Percentiles rank a stretch among this genome's conserved stretches.
phyloP scores from a whole-genome alignment of 2,113 vertebrate species.

The Stercorarius parasiticus region DNA sequence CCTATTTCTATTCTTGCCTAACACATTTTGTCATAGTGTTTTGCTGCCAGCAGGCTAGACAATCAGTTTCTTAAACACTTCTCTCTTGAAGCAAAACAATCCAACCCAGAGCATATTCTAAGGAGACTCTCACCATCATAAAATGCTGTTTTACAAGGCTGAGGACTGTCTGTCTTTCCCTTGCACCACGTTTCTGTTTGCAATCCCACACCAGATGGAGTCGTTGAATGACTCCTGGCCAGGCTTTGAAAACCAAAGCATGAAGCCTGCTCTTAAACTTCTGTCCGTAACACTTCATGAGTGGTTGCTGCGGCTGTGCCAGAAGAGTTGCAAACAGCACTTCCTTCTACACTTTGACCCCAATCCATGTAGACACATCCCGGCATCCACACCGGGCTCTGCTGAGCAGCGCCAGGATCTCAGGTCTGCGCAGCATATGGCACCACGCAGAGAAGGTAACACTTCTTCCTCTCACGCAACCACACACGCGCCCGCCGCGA shows the following conservation, averaged over 20 bases:
- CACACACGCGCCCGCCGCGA: fast-evolving
- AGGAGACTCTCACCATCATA: background rate
- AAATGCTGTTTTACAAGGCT: conserved; percentile 32
- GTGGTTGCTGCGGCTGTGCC: background rate
- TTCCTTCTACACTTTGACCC: background rate
- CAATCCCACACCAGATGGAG: conserved; percentile 26
- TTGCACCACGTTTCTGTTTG: background rate
- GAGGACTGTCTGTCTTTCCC: background rate
- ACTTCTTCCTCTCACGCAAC: background rate
- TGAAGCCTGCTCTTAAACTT: conserved; percentile 7
- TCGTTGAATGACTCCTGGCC: background rate
- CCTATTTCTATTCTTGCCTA: conserved; percentile 17
- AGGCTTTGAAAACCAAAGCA: background rate
- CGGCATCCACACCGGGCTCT: background rate
- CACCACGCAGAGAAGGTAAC: background rate
- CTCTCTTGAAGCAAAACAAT: background rate
- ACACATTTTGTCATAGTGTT: background rate
- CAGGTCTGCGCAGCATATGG: background rate
- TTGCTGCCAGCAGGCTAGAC: conserved; percentile 21
- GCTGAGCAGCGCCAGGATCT: background rate
- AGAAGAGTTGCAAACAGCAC: background rate
- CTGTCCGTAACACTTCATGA: background rate
- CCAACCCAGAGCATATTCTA: background rate
- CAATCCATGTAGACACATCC: background rate
- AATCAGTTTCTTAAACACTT: background rate